Evolutionary conservation across 1,140 invertebrate species (phyloP).

Genomic region (Ladona fulva): DNA sequence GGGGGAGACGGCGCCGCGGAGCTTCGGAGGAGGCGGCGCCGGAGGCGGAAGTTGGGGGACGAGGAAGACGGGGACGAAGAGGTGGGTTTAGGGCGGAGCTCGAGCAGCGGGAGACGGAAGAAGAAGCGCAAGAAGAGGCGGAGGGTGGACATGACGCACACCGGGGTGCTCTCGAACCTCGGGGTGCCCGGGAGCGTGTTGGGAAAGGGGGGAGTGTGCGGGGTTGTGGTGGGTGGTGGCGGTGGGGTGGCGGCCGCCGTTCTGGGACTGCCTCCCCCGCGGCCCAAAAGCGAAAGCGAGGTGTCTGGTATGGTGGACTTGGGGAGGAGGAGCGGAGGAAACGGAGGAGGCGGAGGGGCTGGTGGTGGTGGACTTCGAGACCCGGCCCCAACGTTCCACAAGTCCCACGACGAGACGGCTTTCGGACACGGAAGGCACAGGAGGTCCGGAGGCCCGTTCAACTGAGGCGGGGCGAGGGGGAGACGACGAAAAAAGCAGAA

Average conservation of each 20-base stretch:
- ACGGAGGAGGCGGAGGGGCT: neutral
- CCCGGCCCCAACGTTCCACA: neutral
- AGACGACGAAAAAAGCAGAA: neutral
- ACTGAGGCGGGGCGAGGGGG: neutral
- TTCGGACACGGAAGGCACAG: neutral
- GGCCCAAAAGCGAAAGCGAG: neutral
- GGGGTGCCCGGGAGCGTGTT: neutral
- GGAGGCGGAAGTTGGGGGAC: neutral
- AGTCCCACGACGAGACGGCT: neutral
- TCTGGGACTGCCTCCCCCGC: neutral
- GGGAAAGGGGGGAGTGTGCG: neutral
- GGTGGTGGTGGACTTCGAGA: neutral
- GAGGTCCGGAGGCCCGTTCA: neutral
- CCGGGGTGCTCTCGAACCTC: neutral
- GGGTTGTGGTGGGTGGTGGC: neutral
- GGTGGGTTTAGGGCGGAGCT: neutral
- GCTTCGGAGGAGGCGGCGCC: neutral
- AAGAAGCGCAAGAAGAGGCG: neutral
- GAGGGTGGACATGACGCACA: neutral
- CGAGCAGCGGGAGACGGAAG: neutral
- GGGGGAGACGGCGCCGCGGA: neutral
- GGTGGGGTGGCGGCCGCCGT: neutral
- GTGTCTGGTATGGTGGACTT: neutral
- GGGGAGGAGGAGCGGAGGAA: neutral
- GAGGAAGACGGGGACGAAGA: neutral